Percentiles rank a stretch among this genome's conserved stretches.
Evolutionary conservation across 2,797 vertebrate species (phyloP).

Genomic region (Sebastes minor): DNA sequence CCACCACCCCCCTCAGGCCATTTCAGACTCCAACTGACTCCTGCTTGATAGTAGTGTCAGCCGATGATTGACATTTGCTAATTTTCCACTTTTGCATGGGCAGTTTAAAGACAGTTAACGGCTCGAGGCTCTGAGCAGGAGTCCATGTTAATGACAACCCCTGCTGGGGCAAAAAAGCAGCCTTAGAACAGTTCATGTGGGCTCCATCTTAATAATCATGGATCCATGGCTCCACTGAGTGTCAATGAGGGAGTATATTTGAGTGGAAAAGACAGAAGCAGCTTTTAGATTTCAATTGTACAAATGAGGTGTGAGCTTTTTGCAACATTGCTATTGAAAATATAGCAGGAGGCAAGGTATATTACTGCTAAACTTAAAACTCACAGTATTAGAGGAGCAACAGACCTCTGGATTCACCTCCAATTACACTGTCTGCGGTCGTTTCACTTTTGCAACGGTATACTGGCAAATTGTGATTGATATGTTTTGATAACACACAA

Average conservation of each 20-base stretch:
- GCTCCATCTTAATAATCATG: constrained; percentile 9
- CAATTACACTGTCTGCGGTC: background rate
- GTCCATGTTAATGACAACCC: constrained; percentile 61
- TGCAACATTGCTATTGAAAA: background rate
- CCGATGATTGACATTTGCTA: constrained; percentile 74
- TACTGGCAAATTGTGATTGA: constrained; percentile 36
- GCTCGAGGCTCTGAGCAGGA: constrained; percentile 54
- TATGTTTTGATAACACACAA: constrained; percentile 21
- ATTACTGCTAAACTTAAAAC: background rate
- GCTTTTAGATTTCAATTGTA: background rate
- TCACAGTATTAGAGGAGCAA: background rate
- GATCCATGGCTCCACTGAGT: background rate
- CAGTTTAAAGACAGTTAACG: constrained; percentile 54
- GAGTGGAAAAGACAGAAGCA: background rate
- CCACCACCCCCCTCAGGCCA: constrained; percentile 30
- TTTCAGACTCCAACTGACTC: constrained; percentile 29
- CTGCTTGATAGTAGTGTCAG: constrained; percentile 52
- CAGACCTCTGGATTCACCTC: background rate
- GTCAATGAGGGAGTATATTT: background rate
- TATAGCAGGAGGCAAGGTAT: background rate
- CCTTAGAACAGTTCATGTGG: constrained; percentile 12
- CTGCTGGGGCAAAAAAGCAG: constrained; percentile 38
- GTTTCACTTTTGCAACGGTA: background rate
- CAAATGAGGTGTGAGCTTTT: background rate
- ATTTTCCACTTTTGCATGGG: constrained; percentile 56